Conservation (phyloP, 2,888 invertebrate species). For the Azorinus chamasolen region DNA sequence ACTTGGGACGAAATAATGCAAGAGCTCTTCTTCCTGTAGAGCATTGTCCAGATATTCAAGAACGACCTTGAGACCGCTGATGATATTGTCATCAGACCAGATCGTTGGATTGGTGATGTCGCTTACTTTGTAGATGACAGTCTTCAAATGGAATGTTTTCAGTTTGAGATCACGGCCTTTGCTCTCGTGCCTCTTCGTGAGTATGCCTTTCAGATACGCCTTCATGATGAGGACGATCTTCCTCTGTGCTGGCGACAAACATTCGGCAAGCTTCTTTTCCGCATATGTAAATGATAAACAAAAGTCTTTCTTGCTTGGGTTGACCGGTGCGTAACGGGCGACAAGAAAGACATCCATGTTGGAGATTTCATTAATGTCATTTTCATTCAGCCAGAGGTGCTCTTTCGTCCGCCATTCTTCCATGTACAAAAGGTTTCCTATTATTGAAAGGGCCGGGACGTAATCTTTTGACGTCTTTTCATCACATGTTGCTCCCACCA, state of each 20-base stretch:
- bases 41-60: constrained; percentile 16
- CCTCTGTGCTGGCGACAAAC: constrained; percentile 46
- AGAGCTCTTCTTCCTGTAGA: constrained; percentile 1
- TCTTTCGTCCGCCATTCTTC: constrained; percentile 43
- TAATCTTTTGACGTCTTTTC: constrained; percentile 63
- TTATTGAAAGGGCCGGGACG: constrained; percentile 56
- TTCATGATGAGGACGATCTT: constrained; percentile 56
- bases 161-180: constrained; percentile 27
- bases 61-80: constrained; percentile 13
- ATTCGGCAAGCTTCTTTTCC: constrained; percentile 54
- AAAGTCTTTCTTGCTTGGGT: constrained; percentile 54
- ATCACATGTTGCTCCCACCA: constrained; percentile 29
- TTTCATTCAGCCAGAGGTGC: constrained; percentile 42
- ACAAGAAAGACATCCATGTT: constrained; percentile 58
- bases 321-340: constrained; percentile 54
- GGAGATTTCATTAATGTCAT: constrained; percentile 49
- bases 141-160: constrained; percentile 65
- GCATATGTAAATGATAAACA: constrained; percentile 65
- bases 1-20: constrained; percentile 43
- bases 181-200: constrained; percentile 19
- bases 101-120: constrained; percentile 29
- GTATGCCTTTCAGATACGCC: constrained; percentile 52
- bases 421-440: constrained; percentile 47
- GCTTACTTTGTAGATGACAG: constrained; percentile 55
- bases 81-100: constrained; percentile 20